Evolutionary conservation across 2,888 invertebrate species (phyloP), one percentile per base, ranked within the genome.

Genomic region (Ochlodes sylvanus): DNA sequence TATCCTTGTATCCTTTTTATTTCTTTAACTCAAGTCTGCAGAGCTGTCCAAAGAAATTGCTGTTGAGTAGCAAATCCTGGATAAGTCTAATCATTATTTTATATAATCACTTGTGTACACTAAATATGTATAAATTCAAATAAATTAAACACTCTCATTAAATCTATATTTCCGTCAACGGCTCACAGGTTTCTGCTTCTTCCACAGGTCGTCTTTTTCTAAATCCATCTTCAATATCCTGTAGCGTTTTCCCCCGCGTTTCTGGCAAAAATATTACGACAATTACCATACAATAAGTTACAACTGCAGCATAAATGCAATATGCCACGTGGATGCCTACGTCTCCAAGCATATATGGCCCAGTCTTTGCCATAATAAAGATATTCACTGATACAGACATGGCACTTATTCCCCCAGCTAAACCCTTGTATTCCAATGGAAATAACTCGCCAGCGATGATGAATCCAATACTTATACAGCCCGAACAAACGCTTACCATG

Each of bases 401-500:
- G 0, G 87, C 84, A 41, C 88, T 85, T n/a, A 89, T 79, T 0
- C 86, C 86, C 14, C 88, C 86, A 61, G 95, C 95, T 0, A 95
- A 78, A 38, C 95, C 95, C 55, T 95, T 90, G 52, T 92, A 93
- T 56, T 92, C 90, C 34, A 94, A 87, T 4, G 96, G 94, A 74
- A 95, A 96, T 0, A 96, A 82, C 80, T 96, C 96, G 0, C 96
- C 96, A 71, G 95, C 94, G 82, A 96, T 94, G 10, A 95, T 94
- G 89, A 96, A 96, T 0, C 96, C 95, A 58, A 96, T 77, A 0
- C 96, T 95, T 0, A 95, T 88, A 2, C 94, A 85, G 0, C 96
- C 95, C 7, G 94, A 87, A 1, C 93, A 90, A 19, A 94, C 88
- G 17, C 94, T 93, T 12, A 92, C 87, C 75, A 94, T 94, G 72